A percentile compares a stretch with the other conserved stretches of the same genome.
These are phyloP conservation scores for Lepidotrigona ventralis DNA, from an alignment of 1,140 invertebrate species.

Conservation along the genomic window DNA sequence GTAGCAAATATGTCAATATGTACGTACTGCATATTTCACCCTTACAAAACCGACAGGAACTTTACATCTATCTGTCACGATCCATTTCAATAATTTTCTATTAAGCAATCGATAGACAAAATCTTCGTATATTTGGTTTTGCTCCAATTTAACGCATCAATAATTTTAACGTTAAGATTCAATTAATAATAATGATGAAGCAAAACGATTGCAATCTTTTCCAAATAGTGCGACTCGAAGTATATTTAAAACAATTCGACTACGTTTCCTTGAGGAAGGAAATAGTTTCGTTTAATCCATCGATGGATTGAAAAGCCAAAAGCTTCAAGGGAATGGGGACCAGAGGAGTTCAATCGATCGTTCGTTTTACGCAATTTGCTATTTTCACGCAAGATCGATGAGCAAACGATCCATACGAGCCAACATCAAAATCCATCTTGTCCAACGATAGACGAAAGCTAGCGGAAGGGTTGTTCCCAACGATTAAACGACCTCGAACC, in stretches of 20 bases:
- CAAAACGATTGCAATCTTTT: background rate
- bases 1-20: background rate
- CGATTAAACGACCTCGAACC: slow-evolving; percentile 24
- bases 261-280: background rate
- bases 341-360: background rate
- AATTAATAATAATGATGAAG: background rate
- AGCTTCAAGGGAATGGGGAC: background rate
- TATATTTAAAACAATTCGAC: no score
- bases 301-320: no score
- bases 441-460: background rate
- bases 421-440: slow-evolving; percentile 5
- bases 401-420: background rate
- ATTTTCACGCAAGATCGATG: slow-evolving; percentile 6
- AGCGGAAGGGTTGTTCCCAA: slow-evolving; percentile 23
- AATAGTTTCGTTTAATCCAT: background rate
- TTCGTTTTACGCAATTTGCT: background rate
- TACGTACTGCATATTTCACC: background rate
- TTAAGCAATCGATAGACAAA: background rate
- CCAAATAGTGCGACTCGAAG: background rate
- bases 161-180: background rate
- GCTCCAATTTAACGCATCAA: background rate
- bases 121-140: background rate
- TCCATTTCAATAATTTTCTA: background rate
- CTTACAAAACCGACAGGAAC: background rate
- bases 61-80: background rate